These are phyloP conservation scores for Caenorhabditis sinica DNA, from an alignment of 2,888 invertebrate species.

Conservation along the genomic window DNA sequence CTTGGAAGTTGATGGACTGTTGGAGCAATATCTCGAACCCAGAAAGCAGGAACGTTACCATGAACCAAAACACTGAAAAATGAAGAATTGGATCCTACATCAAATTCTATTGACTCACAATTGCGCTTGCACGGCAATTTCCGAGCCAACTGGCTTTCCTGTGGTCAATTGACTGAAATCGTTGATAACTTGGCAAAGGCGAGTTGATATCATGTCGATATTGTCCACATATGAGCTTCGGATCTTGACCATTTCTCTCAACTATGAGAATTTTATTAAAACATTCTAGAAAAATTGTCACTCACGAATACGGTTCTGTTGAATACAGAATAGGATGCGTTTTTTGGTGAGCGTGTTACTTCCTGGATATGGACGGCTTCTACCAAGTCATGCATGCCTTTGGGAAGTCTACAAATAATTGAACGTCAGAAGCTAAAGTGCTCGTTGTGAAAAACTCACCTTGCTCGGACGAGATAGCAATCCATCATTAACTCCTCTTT, in stretches of 20 bases:
- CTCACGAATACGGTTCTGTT: slow-evolving; percentile 34
- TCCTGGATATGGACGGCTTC: background rate
- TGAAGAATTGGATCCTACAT: background rate
- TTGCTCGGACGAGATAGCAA: slow-evolving; percentile 2
- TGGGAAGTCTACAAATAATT: slow-evolving; percentile 10
- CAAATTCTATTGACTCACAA: slow-evolving; percentile 26
- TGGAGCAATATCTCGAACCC: slow-evolving; percentile 16
- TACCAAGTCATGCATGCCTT: background rate
- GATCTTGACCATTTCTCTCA: slow-evolving; percentile 17
- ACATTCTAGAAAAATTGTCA: no score
- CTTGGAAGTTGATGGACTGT: slow-evolving; percentile 14
- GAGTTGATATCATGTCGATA: background rate
- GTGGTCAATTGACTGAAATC: slow-evolving; percentile 18
- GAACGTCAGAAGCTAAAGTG: background rate
- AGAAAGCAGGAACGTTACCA: slow-evolving; percentile 6
- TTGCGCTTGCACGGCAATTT: slow-evolving; percentile 42
- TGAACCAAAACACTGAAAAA: slow-evolving; percentile 33
- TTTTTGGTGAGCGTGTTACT: background rate
- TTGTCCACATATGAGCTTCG: background rate
- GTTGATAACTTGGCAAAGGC: slow-evolving; percentile 2
- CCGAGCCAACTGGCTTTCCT: background rate
- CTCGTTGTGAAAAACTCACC: background rate
- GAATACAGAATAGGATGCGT: slow-evolving; percentile 1
- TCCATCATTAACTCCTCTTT: slow-evolving; percentile 14
- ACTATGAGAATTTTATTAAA: background rate